A percentile compares a stretch with the other conserved stretches of the same genome.
Evolutionary conservation across 2,888 invertebrate genomes (phyloP).

Genomic region (Formica aserva): DNA sequence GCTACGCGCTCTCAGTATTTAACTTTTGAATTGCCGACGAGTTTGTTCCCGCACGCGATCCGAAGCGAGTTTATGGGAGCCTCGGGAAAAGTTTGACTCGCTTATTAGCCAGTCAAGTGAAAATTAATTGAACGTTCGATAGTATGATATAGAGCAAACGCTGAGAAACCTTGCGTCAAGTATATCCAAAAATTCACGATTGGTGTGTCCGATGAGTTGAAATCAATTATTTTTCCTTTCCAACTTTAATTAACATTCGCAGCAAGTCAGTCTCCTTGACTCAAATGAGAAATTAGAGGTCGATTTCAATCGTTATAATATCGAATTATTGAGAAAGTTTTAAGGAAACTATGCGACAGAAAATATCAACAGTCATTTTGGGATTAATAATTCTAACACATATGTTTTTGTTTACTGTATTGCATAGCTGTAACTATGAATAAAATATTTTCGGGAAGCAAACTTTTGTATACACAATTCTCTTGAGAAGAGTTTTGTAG

Average conservation of each 20-base stretch:
- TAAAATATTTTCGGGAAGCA: background rate
- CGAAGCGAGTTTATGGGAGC: slow-evolving; percentile 4
- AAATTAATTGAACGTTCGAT: slow-evolving; percentile 30
- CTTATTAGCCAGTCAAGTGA: slow-evolving; percentile 36
- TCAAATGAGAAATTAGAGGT: background rate
- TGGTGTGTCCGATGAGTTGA: background rate
- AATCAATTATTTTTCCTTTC: background rate
- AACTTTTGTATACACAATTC: background rate
- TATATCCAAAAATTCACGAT: background rate
- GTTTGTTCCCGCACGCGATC: slow-evolving; percentile 18
- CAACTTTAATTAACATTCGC: background rate
- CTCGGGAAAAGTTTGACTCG: slow-evolving; percentile 38
- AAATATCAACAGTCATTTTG: background rate
- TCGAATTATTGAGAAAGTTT: background rate
- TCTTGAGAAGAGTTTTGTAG: background rate
- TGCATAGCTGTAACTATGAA: background rate
- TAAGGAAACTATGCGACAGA: background rate
- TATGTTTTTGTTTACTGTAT: background rate
- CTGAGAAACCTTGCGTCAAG: background rate
- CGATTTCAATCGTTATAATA: background rate
- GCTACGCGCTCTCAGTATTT: slow-evolving; percentile 7
- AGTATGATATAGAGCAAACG: background rate
- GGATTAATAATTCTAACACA: background rate
- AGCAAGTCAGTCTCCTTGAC: background rate
- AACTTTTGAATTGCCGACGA: slow-evolving; percentile 44